These are phyloP conservation scores for Meriones psammophilus DNA, from an alignment of 2,797 vertebrate genomes.

Conservation along the genomic window DNA sequence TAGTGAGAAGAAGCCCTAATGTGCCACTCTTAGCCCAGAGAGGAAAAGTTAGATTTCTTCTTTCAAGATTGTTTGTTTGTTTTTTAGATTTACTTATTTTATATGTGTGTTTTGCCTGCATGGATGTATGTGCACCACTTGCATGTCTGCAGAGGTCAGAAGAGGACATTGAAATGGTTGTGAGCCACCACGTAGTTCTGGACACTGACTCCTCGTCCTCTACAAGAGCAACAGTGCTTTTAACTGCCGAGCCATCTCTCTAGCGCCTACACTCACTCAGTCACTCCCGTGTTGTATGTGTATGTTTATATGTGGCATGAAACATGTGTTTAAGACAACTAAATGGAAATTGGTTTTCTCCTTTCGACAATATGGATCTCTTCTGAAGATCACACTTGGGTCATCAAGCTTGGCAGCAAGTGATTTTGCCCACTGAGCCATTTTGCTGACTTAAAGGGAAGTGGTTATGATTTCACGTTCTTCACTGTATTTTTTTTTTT, in stretches of 20 bases:
- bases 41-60: not conserved
- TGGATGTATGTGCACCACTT: not conserved
- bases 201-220: not conserved
- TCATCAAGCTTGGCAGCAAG: too few species aligned
- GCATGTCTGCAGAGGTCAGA: not conserved
- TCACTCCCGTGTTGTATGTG: not conserved
- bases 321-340: not conserved
- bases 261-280: not conserved
- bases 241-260: not conserved
- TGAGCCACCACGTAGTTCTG: not conserved
- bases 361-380: not conserved
- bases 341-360: not conserved
- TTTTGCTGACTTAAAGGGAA: not conserved
- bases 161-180: not conserved
- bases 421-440: not conserved
- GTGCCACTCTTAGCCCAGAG: not conserved
- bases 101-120: not conserved
- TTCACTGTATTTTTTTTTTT: not conserved
- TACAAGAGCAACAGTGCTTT: not conserved
- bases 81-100: not conserved
- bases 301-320: not conserved
- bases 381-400: not conserved
- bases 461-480: not conserved
- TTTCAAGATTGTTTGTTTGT: not conserved
- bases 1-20: too few species aligned